A percentile compares a stretch with the other conserved stretches of the same genome.
Conservation (phyloP, 1,140 invertebrate genomes). For the Ceratina australensis region DNA sequence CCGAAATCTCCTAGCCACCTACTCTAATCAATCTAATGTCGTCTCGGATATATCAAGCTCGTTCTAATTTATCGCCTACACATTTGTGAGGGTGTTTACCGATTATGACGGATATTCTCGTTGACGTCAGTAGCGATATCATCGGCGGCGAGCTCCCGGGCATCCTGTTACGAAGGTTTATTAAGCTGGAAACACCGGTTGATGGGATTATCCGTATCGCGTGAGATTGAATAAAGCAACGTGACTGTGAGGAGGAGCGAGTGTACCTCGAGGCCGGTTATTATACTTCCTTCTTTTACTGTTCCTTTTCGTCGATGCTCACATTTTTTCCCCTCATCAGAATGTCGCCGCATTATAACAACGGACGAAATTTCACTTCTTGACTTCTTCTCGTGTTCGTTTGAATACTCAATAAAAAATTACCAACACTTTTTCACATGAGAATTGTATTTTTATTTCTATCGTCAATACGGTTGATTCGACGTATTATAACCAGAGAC, state of each 20-base stretch:
- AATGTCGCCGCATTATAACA: neutral
- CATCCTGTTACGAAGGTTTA: slow-evolving; percentile 38
- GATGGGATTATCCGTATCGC: slow-evolving; percentile 46
- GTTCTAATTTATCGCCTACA: slow-evolving; percentile 57
- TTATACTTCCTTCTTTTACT: neutral
- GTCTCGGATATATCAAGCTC: slow-evolving; percentile 43
- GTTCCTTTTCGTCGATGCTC: neutral
- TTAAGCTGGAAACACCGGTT: slow-evolving; percentile 45
- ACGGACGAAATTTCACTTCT: neutral
- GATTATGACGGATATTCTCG: slow-evolving; percentile 63
- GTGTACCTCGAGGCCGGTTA: slow-evolving; percentile 1
- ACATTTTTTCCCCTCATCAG: neutral
- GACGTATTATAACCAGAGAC: too few relatives aligned
- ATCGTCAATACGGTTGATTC: neutral
- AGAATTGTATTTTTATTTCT: too few relatives aligned
- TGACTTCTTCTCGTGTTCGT: neutral
- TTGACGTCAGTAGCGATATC: slow-evolving; percentile 46
- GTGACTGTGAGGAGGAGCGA: slow-evolving; percentile 28
- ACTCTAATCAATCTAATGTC: slow-evolving; percentile 66
- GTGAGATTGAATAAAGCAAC: slow-evolving; percentile 49
- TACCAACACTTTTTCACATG: too few relatives aligned
- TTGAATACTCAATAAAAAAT: too few relatives aligned
- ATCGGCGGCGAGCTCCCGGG: slow-evolving; percentile 17
- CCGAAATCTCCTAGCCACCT: slow-evolving; percentile 16
- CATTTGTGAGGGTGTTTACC: slow-evolving; percentile 36